These are phyloP conservation scores for Chamaetylas fuelleborni DNA, from an alignment of 2,113 vertebrate species.

Conservation along the genomic window DNA sequence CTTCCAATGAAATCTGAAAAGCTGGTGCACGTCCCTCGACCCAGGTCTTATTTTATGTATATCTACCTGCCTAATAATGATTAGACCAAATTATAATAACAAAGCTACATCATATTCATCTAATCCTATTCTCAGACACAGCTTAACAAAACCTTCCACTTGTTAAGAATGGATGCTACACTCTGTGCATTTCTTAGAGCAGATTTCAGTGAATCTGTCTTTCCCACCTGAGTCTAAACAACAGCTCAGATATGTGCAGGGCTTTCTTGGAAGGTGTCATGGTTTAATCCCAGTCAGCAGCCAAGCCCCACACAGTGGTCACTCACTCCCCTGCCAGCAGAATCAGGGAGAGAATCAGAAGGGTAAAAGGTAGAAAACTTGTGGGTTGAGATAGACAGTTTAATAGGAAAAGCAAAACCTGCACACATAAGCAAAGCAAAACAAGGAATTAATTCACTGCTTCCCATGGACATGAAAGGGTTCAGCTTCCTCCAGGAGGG, in stretches of 20 bases:
- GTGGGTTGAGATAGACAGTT: neutral
- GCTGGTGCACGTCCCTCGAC: accelerated
- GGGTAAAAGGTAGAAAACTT: neutral
- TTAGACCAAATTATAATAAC: neutral
- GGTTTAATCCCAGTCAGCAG: neutral
- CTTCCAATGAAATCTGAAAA: neutral
- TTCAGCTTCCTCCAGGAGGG: neutral
- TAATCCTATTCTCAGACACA: neutral
- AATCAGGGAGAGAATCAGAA: neutral
- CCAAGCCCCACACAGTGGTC: accelerated
- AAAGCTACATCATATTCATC: neutral
- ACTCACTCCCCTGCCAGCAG: neutral
- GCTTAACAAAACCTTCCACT: neutral
- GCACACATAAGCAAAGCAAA: neutral
- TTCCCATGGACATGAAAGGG: neutral
- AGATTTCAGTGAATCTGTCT: neutral
- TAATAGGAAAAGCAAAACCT: neutral
- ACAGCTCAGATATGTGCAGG: neutral
- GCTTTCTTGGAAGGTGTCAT: neutral
- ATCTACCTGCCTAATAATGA: neutral
- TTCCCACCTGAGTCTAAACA: neutral
- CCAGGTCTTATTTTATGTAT: neutral
- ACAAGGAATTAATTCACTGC: neutral
- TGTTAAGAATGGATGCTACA: neutral
- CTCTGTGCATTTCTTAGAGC: neutral